Base-by-base conservation (phyloP, 2,113 vertebrate species). In the Capreolus pygargus region DNA sequence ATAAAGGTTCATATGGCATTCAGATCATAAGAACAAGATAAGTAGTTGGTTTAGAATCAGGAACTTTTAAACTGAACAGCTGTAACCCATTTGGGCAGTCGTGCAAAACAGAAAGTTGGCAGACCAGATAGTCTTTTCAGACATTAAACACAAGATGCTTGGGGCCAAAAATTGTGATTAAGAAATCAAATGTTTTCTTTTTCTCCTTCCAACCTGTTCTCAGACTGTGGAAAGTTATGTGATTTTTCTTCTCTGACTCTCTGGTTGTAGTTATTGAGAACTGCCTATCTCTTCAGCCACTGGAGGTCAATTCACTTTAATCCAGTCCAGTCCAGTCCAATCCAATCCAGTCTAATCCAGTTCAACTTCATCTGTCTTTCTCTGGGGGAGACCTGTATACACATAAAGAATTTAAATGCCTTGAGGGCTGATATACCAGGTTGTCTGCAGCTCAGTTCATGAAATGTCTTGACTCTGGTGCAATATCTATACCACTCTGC, bases 181-280 rank as follows among this genome's bases (percentile, higher is more conserved):
- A 98, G 98, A 98, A 98, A 95, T 98, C 97, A 98, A 98, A 96
- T 97, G 78, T 94, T 98, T 98, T 98, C 86, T 97, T 96, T 98
- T 94, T 57, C 43, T 12, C 60, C 23, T 95, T 97, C 97, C 96
- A 98, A 97, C 96, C 96, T 98, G 79, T 91, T 96, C 87, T 95
- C 64, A 67, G 82, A 96, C 94, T 98, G 97, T 97, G 90, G 95
- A 98, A 98, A 97, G 88, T 96, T 95, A 96, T 89, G 52, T 14
- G 76, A 83, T 89, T 97, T 98, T 97, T 97, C 60, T 95, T 96
- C 76, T 94, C 81, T 95, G 95, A 86, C 67, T 89, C 79, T 96
- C 54, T 91, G 52, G 88, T 96, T 97, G 64, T 96, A 91, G 83
- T 91, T 95, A 64, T 96, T 89, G 89, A 84, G 91, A 97, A 85